Conservation (phyloP, 2,113 vertebrate genomes). For the Romanogobio albipinnatus region DNA sequence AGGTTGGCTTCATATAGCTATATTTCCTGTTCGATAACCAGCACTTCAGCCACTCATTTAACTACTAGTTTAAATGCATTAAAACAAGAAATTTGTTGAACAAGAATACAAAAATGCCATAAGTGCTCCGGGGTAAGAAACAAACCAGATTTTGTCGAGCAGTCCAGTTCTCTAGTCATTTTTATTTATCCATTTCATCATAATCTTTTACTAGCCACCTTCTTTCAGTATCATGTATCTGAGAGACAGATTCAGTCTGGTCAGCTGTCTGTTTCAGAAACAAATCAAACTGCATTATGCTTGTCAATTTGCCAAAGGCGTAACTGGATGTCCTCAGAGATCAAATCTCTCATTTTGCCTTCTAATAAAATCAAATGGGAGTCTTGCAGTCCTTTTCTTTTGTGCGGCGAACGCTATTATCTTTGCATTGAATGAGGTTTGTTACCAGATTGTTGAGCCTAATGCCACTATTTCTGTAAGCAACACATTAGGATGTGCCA, state of each 20-base stretch:
- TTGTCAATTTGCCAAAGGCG: conserved; percentile 88
- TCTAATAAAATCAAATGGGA: conserved; percentile 89
- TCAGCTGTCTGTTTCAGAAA: conserved; percentile 71
- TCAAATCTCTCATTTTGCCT: conserved; percentile 90
- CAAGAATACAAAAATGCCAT: background rate
- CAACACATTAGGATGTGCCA: conserved; percentile 78
- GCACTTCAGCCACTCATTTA: background rate
- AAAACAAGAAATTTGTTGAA: background rate
- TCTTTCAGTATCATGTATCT: conserved; percentile 62
- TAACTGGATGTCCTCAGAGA: conserved; percentile 87
- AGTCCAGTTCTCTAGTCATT: conserved; percentile 23
- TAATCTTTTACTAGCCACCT: conserved; percentile 49
- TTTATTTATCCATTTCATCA: conserved; percentile 36
- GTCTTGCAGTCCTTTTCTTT: conserved; percentile 75
- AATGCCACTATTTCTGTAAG: conserved; percentile 61
- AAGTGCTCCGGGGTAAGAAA: background rate
- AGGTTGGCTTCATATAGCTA: background rate
- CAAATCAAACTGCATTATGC: conserved; percentile 78
- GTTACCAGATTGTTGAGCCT: conserved; percentile 77
- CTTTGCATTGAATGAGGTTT: conserved; percentile 77
- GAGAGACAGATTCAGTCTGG: conserved; percentile 63
- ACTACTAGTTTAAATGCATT: background rate
- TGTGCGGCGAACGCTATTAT: conserved; percentile 77
- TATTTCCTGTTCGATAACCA: background rate
- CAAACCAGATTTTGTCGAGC: background rate